phyloP scores from a whole-genome alignment of 1,140 invertebrate genomes.

The Ceratina calcarata region DNA sequence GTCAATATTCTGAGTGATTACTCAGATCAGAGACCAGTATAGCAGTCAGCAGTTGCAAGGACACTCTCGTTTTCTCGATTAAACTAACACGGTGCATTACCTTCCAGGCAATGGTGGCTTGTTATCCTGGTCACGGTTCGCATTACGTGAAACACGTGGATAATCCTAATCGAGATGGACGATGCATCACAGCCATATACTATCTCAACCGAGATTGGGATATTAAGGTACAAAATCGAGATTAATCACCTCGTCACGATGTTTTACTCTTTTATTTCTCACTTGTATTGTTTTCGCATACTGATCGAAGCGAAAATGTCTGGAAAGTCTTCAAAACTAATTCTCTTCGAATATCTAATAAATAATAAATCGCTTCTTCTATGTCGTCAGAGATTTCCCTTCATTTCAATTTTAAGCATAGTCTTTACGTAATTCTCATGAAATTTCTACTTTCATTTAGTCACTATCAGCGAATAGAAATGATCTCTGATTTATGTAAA shows the following conservation, averaged over 20 bases:
- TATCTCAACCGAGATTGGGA: constrained; percentile 97
- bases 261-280: background rate
- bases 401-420: background rate
- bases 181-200: constrained; percentile 97
- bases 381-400: background rate
- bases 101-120: constrained; percentile 96
- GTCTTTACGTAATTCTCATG: background rate
- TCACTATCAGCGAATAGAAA: no score
- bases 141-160: constrained; percentile 98
- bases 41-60: background rate
- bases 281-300: no score
- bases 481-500: background rate
- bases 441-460: background rate
- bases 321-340: no score
- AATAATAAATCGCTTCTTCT: no score
- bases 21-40: background rate
- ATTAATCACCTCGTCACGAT: background rate
- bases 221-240: constrained; percentile 81
- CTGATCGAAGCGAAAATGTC: no score
- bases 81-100: constrained; percentile 1
- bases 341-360: no score
- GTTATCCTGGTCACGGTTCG: constrained; percentile 95
- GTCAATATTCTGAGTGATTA: constrained; percentile 3
- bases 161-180: constrained; percentile 97
- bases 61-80: background rate